phyloP scores from a whole-genome alignment of 1,140 invertebrate species.

The Neodiprion lecontei region DNA sequence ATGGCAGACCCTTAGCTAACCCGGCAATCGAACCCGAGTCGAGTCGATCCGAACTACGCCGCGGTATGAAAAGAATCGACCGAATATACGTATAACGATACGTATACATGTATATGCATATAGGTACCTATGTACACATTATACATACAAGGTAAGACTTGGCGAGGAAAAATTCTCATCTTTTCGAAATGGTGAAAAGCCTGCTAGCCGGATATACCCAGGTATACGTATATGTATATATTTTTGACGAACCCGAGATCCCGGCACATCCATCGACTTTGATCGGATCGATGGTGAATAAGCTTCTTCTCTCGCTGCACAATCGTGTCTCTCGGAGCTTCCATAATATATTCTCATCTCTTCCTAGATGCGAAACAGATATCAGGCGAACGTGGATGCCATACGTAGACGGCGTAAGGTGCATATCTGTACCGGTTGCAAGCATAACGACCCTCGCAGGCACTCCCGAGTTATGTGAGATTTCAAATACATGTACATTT shows the following conservation, averaged over 20 bases:
- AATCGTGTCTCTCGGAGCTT: neutral
- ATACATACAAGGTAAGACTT: neutral
- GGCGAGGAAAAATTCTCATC: neutral
- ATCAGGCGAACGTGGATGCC: neutral
- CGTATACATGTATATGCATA: no score
- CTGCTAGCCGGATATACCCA: neutral
- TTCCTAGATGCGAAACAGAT: neutral
- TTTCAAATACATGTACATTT: no score
- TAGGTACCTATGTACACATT: no score
- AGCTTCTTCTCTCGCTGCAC: neutral
- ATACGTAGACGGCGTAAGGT: neutral
- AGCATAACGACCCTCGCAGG: no score
- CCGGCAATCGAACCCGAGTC: neutral
- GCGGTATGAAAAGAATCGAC: neutral
- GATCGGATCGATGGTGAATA: neutral
- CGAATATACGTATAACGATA: neutral
- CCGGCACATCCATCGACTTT: neutral
- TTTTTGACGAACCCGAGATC: neutral
- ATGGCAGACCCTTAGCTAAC: neutral
- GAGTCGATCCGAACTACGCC: neutral
- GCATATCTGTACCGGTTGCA: no score
- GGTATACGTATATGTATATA: neutral
- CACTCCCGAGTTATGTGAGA: no score
- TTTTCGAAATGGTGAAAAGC: neutral
- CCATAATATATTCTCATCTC: no score